Evolutionary conservation across 2,888 invertebrate species (phyloP), one percentile per base, ranked within the genome.

Genomic region (Saturnia japonica): DNA sequence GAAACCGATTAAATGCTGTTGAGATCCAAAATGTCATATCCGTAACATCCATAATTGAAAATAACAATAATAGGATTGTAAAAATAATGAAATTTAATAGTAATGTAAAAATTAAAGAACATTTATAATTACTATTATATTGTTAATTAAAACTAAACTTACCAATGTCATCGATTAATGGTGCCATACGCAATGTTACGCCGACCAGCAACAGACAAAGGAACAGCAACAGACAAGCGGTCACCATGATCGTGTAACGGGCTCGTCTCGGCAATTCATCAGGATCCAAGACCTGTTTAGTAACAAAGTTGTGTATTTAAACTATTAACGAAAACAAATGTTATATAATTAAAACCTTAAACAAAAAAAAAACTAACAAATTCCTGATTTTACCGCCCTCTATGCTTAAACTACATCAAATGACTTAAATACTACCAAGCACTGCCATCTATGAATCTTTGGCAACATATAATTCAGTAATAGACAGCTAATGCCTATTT

Each of bases 131-230:
- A 22, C 19, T 47, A 51, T n/a, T n/a, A 51, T 3, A 6, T n/a
- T 7, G 28, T 43, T 45, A 67, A 45, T 16, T n/a, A 22, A 43
- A 47, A 25, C 43, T 60, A 60, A 57, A 96, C 97, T 96, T 91
- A 98, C 98, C 98, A 97, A 98, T 97, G 84, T 98, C 98, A 87
- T 99, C 98, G 83, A 99, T 99, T 78, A 98, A 96, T 16, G 98
- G 98, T 19, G 98, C 98, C 98, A 99, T 98, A 75, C 98, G 95
- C 45, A 99, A 94, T 7, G 98, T 98, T 71, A 98, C 97, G 22
- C 98, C 98, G 45, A 99, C 98, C 73, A 99, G 94, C 76, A 98
- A 95, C 81, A 99, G 95, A 90, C 98, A 98, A 94, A 98, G 97
- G 84, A 98, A 96, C 73, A 98, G 95, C 76, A 98, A 94, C 75